Percentiles rank a stretch among this genome's conserved stretches.
These are phyloP conservation scores for Pachypanchax playfairii DNA, from an alignment of 2,113 vertebrate species.

Conservation along the genomic window DNA sequence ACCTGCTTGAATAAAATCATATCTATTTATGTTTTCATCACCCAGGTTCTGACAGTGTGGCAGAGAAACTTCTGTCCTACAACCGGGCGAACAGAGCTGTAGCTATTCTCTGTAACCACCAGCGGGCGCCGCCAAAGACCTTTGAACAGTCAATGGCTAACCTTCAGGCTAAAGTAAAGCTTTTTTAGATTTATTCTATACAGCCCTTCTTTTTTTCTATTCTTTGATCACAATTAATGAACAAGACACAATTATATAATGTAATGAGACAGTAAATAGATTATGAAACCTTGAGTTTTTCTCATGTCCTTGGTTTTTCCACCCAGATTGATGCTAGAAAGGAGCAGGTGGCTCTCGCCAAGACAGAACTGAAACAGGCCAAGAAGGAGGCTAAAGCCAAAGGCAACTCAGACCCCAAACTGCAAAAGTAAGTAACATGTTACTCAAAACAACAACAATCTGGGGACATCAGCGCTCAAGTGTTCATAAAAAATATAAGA, in stretches of 20 bases:
- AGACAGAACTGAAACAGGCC: slow-evolving; percentile 72
- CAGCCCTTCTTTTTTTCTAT: background rate
- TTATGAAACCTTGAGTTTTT: background rate
- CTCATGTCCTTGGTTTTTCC: background rate
- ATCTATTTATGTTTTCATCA: background rate
- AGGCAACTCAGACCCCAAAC: slow-evolving; percentile 56
- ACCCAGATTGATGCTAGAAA: slow-evolving; percentile 70
- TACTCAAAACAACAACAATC: background rate
- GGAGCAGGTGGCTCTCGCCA: slow-evolving; percentile 70
- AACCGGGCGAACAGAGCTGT: slow-evolving; percentile 82
- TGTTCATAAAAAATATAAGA: too few species aligned
- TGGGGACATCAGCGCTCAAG: too few species aligned
- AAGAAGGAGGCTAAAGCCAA: slow-evolving; percentile 73
- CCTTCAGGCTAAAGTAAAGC: slow-evolving; percentile 78
- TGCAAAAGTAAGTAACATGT: slow-evolving; percentile 47
- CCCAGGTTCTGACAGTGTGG: slow-evolving; percentile 68
- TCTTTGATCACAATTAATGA: background rate
- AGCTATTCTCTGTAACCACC: slow-evolving; percentile 85
- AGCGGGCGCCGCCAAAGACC: slow-evolving; percentile 82
- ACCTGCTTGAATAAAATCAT: background rate
- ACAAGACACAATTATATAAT: background rate
- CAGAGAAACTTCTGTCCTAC: slow-evolving; percentile 82
- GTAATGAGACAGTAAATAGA: background rate
- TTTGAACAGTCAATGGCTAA: slow-evolving; percentile 85
- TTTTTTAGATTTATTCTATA: background rate